A percentile compares a stretch with the other conserved stretches of the same genome.
These are phyloP conservation scores for Phalera bucephala DNA, from an alignment of 2,888 invertebrate genomes.

Conservation along the genomic window DNA sequence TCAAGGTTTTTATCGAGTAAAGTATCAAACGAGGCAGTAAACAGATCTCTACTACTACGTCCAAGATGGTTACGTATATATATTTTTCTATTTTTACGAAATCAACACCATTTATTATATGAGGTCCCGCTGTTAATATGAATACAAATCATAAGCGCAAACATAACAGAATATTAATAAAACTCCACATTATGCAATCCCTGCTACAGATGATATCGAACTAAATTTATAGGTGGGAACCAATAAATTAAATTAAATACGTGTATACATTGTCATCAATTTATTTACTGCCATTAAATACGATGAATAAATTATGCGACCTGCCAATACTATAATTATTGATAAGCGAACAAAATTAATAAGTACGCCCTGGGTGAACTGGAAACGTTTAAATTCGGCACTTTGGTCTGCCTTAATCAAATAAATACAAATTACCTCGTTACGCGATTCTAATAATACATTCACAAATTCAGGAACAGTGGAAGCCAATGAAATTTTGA, in stretches of 20 bases:
- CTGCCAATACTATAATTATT: constrained; percentile 20
- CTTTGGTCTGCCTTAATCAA: constrained; percentile 15
- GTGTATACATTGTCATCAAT: constrained; percentile 21
- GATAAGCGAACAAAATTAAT: constrained; percentile 29
- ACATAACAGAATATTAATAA: background rate
- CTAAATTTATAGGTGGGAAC: background rate
- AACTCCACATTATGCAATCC: background rate
- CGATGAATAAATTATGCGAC: constrained; percentile 24
- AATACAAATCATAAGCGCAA: no score
- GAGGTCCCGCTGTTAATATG: no score
- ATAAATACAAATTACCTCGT: constrained; percentile 27
- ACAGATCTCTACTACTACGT: no score
- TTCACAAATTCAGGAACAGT: constrained; percentile 31
- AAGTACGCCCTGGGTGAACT: constrained; percentile 9
- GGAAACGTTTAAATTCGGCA: constrained; percentile 14
- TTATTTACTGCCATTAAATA: constrained; percentile 24
- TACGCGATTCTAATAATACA: constrained; percentile 31
- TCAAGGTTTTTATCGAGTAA: no score
- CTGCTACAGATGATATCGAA: constrained; percentile 5
- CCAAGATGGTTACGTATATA: no score
- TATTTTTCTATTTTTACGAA: no score
- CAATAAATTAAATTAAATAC: constrained; percentile 17
- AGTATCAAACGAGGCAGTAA: no score
- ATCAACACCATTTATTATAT: no score
- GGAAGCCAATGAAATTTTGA: constrained; percentile 57